Conservation (phyloP, 1,140 invertebrate genomes). For the Chironomus tepperi region DNA sequence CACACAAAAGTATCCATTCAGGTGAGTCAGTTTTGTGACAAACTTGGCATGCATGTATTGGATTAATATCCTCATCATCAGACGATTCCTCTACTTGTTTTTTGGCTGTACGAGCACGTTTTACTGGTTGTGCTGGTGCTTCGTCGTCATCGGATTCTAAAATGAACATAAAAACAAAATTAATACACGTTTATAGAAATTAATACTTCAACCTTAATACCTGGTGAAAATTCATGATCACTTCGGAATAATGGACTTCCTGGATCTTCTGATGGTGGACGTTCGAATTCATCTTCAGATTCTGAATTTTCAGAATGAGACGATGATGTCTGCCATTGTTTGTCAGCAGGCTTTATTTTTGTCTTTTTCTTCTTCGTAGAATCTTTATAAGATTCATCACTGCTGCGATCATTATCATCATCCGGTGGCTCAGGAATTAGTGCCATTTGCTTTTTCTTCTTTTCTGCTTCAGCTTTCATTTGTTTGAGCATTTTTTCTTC, state of each 20-base stretch:
- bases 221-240: conserved; percentile 83
- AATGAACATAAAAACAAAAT: not conserved
- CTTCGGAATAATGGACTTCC: conserved; percentile 62
- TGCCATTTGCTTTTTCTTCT: conserved; percentile 47
- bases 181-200: conserved; percentile 39
- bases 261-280: conserved; percentile 47
- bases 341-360: conserved; percentile 44
- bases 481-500: conserved; percentile 58
- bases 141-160: conserved; percentile 53
- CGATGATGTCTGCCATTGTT: conserved; percentile 53
- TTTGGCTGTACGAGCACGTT: conserved; percentile 59
- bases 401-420: conserved; percentile 35
- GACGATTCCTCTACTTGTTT: conserved; percentile 42
- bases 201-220: not conserved
- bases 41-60: conserved; percentile 69
- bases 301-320: conserved; percentile 63
- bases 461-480: conserved; percentile 53
- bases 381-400: conserved; percentile 43
- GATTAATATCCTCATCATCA: conserved; percentile 41
- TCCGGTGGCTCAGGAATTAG: conserved; percentile 38
- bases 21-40: conserved; percentile 86
- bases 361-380: conserved; percentile 48
- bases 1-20: conserved; percentile 92
- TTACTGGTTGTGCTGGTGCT: conserved; percentile 49
- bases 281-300: conserved; percentile 49